Evolutionary conservation across 2,113 vertebrate species (phyloP).

Genomic region (Cariama cristata): DNA sequence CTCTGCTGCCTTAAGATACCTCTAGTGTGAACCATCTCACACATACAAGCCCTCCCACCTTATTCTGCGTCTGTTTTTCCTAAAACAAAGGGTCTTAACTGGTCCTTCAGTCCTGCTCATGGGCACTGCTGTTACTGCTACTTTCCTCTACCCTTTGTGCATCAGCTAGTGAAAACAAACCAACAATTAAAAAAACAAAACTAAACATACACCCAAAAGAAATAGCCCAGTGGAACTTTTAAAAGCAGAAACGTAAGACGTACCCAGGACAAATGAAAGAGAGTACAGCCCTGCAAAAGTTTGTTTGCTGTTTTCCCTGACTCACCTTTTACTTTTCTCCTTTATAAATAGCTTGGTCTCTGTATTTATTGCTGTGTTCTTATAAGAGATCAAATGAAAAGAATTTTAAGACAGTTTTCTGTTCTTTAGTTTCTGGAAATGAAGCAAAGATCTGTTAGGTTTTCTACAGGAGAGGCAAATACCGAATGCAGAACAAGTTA

Average conservation of each 20-base stretch:
- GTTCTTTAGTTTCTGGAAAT: background rate
- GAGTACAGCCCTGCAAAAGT: background rate
- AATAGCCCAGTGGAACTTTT: background rate
- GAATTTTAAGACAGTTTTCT: background rate
- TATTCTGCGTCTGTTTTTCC: background rate
- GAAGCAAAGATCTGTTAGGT: background rate
- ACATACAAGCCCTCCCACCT: background rate
- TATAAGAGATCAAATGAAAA: background rate
- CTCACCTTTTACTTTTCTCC: background rate
- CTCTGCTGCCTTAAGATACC: background rate
- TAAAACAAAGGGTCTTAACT: background rate
- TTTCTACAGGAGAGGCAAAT: background rate
- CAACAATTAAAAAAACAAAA: background rate
- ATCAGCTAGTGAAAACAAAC: background rate
- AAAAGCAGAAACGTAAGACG: background rate
- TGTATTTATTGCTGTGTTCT: background rate
- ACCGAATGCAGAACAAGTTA: background rate
- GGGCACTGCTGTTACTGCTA: background rate
- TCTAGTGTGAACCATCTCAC: fast-evolving
- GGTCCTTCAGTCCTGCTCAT: background rate
- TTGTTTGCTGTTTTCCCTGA: background rate
- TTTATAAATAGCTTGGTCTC: background rate
- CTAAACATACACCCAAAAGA: background rate
- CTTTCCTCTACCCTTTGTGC: background rate
- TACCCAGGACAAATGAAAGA: background rate